Conservation (phyloP, 2,113 vertebrate species). For the Tachysurus fulvidraco region DNA sequence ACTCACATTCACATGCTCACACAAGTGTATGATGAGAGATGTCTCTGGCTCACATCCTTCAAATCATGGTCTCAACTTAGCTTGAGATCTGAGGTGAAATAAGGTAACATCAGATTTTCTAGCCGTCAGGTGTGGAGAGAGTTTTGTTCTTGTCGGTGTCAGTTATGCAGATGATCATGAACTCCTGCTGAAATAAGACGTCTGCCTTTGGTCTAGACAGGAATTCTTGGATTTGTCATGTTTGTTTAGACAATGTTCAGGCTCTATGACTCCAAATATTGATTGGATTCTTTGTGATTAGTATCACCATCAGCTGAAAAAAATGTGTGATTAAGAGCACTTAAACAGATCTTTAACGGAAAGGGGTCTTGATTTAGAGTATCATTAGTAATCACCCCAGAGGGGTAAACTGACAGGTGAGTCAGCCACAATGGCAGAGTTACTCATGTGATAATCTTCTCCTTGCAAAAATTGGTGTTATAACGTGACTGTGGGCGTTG, state of each 20-base stretch:
- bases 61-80: not conserved
- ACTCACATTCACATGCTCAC: not conserved
- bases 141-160: not conserved
- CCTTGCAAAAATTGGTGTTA: not conserved
- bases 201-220: constrained; percentile 12
- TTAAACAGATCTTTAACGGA: not conserved
- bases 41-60: not conserved
- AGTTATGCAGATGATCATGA: not conserved
- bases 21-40: not conserved
- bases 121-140: not conserved
- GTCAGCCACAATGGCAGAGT: not conserved
- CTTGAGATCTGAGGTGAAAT: not conserved
- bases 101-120: not conserved
- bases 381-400: not conserved
- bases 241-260: not conserved
- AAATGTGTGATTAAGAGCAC: not conserved
- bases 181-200: not conserved
- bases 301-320: not conserved
- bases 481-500: not conserved
- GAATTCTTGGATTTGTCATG: not conserved
- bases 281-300: not conserved
- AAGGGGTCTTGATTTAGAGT: not conserved
- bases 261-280: not conserved
- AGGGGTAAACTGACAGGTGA: constrained; percentile 33
- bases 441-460: constrained; percentile 10